Base-by-base conservation (phyloP, 2,113 vertebrate species). In the Pelvicachromis taeniatus region DNA sequence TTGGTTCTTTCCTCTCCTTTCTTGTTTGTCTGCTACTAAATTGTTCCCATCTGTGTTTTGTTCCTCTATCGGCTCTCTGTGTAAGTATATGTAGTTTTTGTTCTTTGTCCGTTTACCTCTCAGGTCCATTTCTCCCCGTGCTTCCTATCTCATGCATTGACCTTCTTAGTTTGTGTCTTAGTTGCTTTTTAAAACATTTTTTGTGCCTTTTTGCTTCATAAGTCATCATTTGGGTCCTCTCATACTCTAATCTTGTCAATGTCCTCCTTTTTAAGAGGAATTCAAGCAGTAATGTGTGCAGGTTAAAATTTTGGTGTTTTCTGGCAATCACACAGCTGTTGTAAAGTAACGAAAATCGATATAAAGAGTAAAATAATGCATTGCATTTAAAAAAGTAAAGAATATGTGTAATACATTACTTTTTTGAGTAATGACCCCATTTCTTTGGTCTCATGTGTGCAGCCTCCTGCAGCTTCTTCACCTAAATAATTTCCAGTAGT, bases 291-390 rank as follows among this genome's bases (percentile, higher is more conserved):
- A 42, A 68, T 68, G 35, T 68, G 7, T 23, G 38, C 35, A 42
- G 12, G 23, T 68, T 23, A 68, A 16, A 68, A 23, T 0, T 12
- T 42, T 16, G 5, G 38, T 1, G 38, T 68, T 42, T 68, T 42
- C 35, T 68, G n/a, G 7, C n/a, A 68, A 1, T 70, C 11, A 26
- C 21, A 70, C 21, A 29, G 40, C 8, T 70, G 65, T 23, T 45
- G 40, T 26, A 21, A 45, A 0, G 4, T 70, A 45, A 70, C 8
- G 0, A 3, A 70, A 70, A 45, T 16, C 23, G 21, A 45, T 6
- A 42, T 1, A 23, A 68, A 2, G 0, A 68, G n/a, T 42, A 45
- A 70, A 45, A 70, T 45, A 26, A 26, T 70, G 38, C 38, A 68
- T 40, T 65, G 0, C 12, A 4, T 70, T 45, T 45, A 10, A 70